Evolutionary conservation across 2,888 invertebrate genomes (phyloP).

Genomic region (Tigriopus californicus): DNA sequence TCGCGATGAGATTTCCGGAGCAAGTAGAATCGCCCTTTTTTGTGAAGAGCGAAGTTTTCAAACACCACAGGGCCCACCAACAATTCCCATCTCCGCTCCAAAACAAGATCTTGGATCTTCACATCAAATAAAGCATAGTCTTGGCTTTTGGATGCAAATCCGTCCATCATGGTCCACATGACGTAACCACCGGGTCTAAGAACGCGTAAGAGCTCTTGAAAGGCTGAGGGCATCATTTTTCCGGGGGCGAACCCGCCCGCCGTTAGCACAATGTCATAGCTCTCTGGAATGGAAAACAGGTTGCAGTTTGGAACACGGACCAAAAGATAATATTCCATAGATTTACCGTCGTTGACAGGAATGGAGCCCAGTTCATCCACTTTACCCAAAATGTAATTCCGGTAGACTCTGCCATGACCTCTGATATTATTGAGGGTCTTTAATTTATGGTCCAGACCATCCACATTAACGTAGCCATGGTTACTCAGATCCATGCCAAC

Average conservation of each 20-base stretch:
- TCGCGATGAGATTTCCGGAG: neutral
- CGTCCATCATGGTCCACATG: constrained; percentile 11
- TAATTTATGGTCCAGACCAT: neutral
- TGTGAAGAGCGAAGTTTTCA: neutral
- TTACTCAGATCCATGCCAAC: neutral
- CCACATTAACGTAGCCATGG: neutral
- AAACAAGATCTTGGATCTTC: constrained; percentile 1
- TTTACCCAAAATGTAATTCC: constrained; percentile 2
- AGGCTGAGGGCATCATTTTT: neutral
- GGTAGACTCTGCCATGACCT: constrained; percentile 2
- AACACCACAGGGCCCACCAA: neutral
- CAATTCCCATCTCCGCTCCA: neutral
- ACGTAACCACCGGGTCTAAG: constrained; percentile 8
- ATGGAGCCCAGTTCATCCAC: constrained; percentile 5
- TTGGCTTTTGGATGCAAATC: neutral
- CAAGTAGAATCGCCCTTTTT: neutral
- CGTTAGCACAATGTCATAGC: constrained; percentile 8
- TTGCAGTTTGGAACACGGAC: neutral
- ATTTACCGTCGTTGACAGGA: neutral
- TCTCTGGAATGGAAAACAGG: neutral
- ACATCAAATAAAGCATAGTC: neutral
- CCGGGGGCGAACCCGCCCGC: constrained; percentile 5
- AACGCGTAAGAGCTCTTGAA: constrained; percentile 7
- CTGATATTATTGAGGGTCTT: neutral
- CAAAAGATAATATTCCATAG: too few species aligned